Evolutionary conservation across 37 sponge, comb jelly and placozoan genomes (phyloP).

Genomic region (Cladorhizidae sp.): DNA sequence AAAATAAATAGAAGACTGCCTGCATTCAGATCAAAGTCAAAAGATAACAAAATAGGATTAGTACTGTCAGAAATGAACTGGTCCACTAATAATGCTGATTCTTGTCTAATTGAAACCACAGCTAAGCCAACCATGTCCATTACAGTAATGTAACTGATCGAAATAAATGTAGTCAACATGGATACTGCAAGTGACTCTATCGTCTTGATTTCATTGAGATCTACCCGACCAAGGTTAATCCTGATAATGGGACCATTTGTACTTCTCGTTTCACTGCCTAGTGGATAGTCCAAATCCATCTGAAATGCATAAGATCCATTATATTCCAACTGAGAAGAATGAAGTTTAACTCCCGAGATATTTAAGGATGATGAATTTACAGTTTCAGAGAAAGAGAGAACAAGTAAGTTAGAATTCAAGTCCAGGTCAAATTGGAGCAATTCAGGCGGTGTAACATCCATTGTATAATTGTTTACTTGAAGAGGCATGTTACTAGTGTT

Average conservation of each 20-base stretch:
- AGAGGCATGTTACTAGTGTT: slow-evolving; percentile 70
- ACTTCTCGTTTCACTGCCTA: slow-evolving; percentile 65
- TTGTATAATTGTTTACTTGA: slow-evolving; percentile 20
- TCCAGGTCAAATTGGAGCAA: slow-evolving; percentile 71
- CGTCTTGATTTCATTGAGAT: slow-evolving; percentile 76
- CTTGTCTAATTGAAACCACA: slow-evolving; percentile 42
- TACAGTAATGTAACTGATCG: slow-evolving; percentile 33
- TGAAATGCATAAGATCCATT: slow-evolving; percentile 53
- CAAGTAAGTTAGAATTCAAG: slow-evolving; percentile 67
- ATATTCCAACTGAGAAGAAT: slow-evolving; percentile 13
- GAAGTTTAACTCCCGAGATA: slow-evolving; percentile 59
- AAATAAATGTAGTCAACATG: slow-evolving; percentile 59
- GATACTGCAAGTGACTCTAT: slow-evolving; percentile 61
- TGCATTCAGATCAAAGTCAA: slow-evolving; percentile 84
- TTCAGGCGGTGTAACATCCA: slow-evolving; percentile 68
- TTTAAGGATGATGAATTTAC: slow-evolving; percentile 62
- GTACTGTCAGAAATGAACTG: slow-evolving; percentile 62
- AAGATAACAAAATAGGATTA: slow-evolving; percentile 55
- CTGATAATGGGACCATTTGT: slow-evolving; percentile 70
- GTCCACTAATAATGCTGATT: slow-evolving; percentile 30
- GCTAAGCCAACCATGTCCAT: slow-evolving; percentile 71
- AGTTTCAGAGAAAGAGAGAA: slow-evolving; percentile 74
- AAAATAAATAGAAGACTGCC: slow-evolving; percentile 74
- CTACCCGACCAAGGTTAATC: slow-evolving; percentile 59
- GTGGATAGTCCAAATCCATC: slow-evolving; percentile 22